Base-by-base conservation (phyloP, 2,797 vertebrate genomes). In the Myripristis jacobus region DNA sequence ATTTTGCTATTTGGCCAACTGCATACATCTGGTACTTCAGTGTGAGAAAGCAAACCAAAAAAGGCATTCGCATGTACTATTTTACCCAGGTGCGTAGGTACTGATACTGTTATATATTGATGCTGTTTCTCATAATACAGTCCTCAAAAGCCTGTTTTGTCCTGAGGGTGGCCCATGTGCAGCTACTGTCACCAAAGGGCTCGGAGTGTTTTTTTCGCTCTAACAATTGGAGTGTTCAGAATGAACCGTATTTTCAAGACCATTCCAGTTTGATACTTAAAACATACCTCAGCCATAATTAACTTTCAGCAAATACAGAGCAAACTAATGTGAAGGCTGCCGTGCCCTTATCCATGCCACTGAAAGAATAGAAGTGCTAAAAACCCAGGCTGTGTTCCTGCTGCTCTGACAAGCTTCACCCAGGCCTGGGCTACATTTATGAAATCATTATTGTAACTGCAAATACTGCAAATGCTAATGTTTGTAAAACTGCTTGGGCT, bases 241-340 rank as follows among this genome's bases (percentile, higher is more conserved):
- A 66, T 77, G 57, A 83, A 73, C 65, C 71, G 61, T 74, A 69
- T 66, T 85, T 58, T 80, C 31, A 65, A 82, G 91, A 92, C 82
- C 87, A 92, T 93, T 93, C 89, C 91, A 90, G 72, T 85, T 88
- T 82, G 75, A 81, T 90, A 83, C 63, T 60, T 81, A 61, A 60
- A 81, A 84, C 81, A 84, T 79, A 85, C 73, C 70, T 85, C 82
- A 80, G 29, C 8, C 29, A 31, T 31, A 7, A 63, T 73, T 24
- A 48, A 62, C 43, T 36, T 59, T 58, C 47, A 64, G 52, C 69
- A 76, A 73, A 54, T 61, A 57, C 66, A 44, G 60, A 68, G 70
- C 25, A 58, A 10, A 61, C 43, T 66, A 34, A 6, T 51, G 29
- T 74, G 60, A 46, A 59, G 48, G 55, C 31, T 71, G 41, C 60